A percentile compares a stretch with the other conserved stretches of the same genome.
Evolutionary conservation across 2,888 invertebrate genomes (phyloP).

Genomic region (Anorthoa munda): DNA sequence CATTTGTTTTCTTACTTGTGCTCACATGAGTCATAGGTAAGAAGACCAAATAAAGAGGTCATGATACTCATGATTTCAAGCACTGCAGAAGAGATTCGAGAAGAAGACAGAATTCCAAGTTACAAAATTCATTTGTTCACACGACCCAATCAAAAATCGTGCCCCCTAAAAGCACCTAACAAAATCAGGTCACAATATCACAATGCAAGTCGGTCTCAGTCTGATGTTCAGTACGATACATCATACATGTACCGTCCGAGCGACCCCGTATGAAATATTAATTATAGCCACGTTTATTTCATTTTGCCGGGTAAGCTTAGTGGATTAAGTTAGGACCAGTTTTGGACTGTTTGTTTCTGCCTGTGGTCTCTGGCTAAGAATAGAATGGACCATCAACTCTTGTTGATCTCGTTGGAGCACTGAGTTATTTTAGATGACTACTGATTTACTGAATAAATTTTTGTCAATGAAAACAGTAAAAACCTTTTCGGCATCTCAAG

Average conservation of each 20-base stretch:
- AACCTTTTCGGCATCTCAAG: neutral
- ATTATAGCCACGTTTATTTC: slow-evolving; percentile 59
- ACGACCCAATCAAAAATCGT: slow-evolving; percentile 28
- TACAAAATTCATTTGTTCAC: neutral
- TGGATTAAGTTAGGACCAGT: slow-evolving; percentile 39
- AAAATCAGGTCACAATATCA: slow-evolving; percentile 78
- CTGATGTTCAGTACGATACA: slow-evolving; percentile 72
- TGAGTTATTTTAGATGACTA: neutral
- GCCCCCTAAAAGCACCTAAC: slow-evolving; percentile 61
- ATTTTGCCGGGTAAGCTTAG: slow-evolving; percentile 49
- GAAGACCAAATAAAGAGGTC: too few relatives aligned
- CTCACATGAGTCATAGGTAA: neutral
- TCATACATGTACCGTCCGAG: slow-evolving; percentile 69
- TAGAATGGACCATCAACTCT: slow-evolving; percentile 31
- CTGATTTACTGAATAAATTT: neutral
- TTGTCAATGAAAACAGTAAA: neutral
- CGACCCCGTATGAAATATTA: slow-evolving; percentile 64
- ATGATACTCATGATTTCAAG: too few relatives aligned
- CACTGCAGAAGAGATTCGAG: neutral
- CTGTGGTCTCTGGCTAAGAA: slow-evolving; percentile 30
- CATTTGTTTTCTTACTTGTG: neutral
- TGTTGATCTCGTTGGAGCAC: slow-evolving; percentile 1
- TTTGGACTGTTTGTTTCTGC: slow-evolving; percentile 26
- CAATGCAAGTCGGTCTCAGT: slow-evolving; percentile 73
- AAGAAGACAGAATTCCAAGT: neutral